Evolutionary conservation across 1,140 invertebrate genomes (phyloP), one percentile per base, ranked within the genome.

Genomic region (Bombus superbus): DNA sequence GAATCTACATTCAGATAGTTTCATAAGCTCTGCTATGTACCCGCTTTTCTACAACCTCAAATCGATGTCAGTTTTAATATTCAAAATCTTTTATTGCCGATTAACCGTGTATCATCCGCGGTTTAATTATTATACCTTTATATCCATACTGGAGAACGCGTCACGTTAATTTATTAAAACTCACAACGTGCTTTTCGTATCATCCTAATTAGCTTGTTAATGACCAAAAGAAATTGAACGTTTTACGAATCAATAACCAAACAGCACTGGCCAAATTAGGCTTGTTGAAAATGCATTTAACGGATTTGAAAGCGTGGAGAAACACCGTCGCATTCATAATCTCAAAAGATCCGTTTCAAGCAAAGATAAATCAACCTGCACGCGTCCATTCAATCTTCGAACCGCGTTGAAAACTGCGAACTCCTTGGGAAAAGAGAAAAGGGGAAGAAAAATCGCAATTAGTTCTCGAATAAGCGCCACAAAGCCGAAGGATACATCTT

Each of bases 401-500:
- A 76, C 25, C 15, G n/a, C 47, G 32, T 74, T 74, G 11, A 35
- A 57, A 35, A 57, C n/a, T 42, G 32, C 22, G 73, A 38, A 13
- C 13, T 22, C 4, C 10, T n/a, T 25, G 28, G 35, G 38, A n/a
- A 35, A 35, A n/a, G 15, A 15, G 25, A 28, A 35, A 18, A 66
- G 15, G 9, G 15, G 6, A 35, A 66, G 5, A 81, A 22, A 81
- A 59, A 73, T 59, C n/a, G 69, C 69, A 62, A 81, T 44, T 47
- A 32, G 59, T 76, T 73, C 53, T 82, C 32, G 42, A 83, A 28
- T n/a, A 25, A 28, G 10, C 3, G 13, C 28, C 38, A 47, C 44
- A 68, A 82, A 44, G 71, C n/a, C 64, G 59, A 66, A 66, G 59
- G 53, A 73, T 57, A 68, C 66, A 69, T 79, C 76, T 40, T 47